Percentiles rank a stretch among this genome's conserved stretches.
Conservation (phyloP, 2,113 vertebrate genomes). For the Amazona vittata region DNA sequence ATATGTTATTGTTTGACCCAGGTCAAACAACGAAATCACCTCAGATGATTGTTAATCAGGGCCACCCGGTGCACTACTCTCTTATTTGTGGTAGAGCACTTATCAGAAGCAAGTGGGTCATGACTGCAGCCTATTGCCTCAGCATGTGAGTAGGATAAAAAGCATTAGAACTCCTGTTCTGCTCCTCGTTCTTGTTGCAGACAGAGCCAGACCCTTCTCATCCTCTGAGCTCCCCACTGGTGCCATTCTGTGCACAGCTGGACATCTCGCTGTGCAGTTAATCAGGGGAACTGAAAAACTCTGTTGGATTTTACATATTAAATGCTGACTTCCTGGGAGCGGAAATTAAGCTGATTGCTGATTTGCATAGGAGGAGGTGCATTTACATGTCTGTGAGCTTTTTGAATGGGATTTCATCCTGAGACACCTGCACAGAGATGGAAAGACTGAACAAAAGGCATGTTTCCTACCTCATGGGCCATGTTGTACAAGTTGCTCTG, state of each 20-base stretch:
- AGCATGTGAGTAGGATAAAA: conserved; percentile 35
- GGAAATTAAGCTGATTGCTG: conserved; percentile 38
- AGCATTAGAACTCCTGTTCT: background rate
- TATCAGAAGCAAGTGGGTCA: background rate
- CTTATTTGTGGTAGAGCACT: conserved; percentile 70
- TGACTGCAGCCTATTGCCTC: conserved; percentile 78
- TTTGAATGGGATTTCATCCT: background rate
- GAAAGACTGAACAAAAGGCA: background rate
- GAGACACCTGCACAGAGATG: background rate
- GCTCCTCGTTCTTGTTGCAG: background rate
- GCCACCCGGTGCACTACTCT: background rate
- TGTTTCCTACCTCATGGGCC: background rate
- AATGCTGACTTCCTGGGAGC: conserved; percentile 17
- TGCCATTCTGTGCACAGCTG: background rate
- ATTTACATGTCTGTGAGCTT: background rate
- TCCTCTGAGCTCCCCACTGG: background rate
- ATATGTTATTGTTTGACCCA: background rate
- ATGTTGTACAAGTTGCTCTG: rapidly evolving
- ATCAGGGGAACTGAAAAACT: background rate
- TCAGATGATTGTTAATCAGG: conserved; percentile 39
- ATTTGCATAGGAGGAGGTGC: conserved; percentile 9
- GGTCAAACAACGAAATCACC: background rate
- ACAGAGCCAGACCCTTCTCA: background rate
- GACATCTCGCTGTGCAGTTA: background rate
- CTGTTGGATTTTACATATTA: background rate